These are phyloP conservation scores for Dorcus hopei DNA, from an alignment of 2,888 invertebrate genomes.

Conservation along the genomic window DNA sequence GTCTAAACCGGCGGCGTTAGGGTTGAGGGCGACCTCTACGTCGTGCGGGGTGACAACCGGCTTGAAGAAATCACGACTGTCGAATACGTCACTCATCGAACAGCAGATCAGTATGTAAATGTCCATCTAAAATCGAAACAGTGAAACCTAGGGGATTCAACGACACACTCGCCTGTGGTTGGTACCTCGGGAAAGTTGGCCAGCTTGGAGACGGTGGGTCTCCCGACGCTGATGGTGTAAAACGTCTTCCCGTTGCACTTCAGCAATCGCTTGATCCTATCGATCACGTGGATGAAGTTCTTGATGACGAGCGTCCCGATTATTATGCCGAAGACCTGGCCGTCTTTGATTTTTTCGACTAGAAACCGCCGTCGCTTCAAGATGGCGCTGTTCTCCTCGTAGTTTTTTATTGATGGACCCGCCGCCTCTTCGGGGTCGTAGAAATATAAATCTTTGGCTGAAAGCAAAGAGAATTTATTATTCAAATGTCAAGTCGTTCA, in stretches of 20 bases:
- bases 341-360: constrained; percentile 90
- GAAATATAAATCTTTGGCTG: constrained; percentile 39
- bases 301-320: constrained; percentile 87
- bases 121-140: constrained; percentile 65
- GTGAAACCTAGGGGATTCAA: background rate
- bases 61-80: constrained; percentile 81
- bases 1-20: constrained; percentile 42
- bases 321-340: constrained; percentile 80
- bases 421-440: constrained; percentile 50
- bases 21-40: constrained; percentile 79
- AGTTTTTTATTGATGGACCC: constrained; percentile 41
- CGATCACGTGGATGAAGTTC: constrained; percentile 72
- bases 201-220: constrained; percentile 90
- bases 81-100: constrained; percentile 82
- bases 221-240: constrained; percentile 90
- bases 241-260: constrained; percentile 77
- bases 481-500: too few relatives aligned
- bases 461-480: background rate
- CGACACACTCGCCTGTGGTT: constrained; percentile 5
- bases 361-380: constrained; percentile 79
- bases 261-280: constrained; percentile 70
- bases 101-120: constrained; percentile 90
- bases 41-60: constrained; percentile 92
- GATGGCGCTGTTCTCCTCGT: constrained; percentile 54
- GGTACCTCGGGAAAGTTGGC: constrained; percentile 88